These are phyloP conservation scores for Drosophila koepferae DNA, from an alignment of 2,888 invertebrate genomes.

Conservation along the genomic window DNA sequence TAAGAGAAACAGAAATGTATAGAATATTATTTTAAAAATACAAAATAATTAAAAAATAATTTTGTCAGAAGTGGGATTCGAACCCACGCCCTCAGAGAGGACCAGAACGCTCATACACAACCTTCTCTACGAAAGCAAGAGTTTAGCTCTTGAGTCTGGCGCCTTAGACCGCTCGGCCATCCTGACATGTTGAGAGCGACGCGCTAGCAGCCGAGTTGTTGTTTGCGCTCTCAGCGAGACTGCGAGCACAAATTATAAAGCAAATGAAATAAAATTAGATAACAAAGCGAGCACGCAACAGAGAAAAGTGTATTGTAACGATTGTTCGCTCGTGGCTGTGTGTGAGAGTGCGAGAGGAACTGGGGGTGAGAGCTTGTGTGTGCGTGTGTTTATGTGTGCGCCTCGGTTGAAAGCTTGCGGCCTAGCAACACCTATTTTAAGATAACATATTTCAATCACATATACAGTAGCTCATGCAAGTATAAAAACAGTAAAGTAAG, in stretches of 20 bases:
- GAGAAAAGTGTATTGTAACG: slow-evolving; percentile 15
- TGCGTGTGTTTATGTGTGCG: background rate
- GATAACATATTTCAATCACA: background rate
- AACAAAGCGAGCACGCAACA: slow-evolving; percentile 20
- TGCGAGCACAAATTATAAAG: slow-evolving; percentile 30
- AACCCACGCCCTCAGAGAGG: slow-evolving; percentile 75
- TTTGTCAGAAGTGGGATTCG: slow-evolving; percentile 74
- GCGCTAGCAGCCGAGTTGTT: slow-evolving; percentile 23
- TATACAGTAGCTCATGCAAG: slow-evolving; percentile 6
- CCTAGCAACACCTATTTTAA: slow-evolving; percentile 3
- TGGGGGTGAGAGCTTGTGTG: background rate
- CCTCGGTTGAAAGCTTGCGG: slow-evolving; percentile 5
- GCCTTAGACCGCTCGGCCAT: slow-evolving; percentile 85
- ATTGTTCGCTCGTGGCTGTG: background rate
- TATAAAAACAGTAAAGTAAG: background rate
- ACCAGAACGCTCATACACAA: slow-evolving; percentile 61
- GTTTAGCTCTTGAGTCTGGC: slow-evolving; percentile 81
- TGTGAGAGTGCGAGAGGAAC: background rate
- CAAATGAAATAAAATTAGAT: slow-evolving; percentile 41
- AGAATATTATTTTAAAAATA: too few relatives aligned
- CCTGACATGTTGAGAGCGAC: slow-evolving; percentile 65
- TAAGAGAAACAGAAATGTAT: background rate
- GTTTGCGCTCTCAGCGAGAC: background rate
- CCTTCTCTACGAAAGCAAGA: slow-evolving; percentile 61
- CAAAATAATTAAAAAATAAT: slow-evolving; percentile 6